A percentile compares a stretch with the other conserved stretches of the same genome.
Evolutionary conservation across 2,888 invertebrate genomes (phyloP).

Genomic region (Zygogramma bicolorata): DNA sequence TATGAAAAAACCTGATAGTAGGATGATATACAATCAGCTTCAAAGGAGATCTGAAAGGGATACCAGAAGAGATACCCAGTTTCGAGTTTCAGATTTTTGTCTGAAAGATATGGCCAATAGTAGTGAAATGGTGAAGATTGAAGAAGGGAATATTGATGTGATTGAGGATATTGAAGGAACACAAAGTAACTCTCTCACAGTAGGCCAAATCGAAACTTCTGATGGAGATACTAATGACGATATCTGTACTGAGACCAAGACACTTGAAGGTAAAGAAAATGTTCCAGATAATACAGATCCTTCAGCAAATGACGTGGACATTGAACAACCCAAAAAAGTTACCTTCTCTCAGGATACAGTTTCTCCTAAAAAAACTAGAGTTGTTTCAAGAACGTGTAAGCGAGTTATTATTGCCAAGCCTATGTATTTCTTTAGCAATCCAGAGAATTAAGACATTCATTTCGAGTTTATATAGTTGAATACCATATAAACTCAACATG

Average conservation of each 20-base stretch:
- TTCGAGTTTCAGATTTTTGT: neutral
- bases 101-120: neutral
- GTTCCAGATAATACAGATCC: neutral
- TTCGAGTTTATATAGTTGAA: neutral
- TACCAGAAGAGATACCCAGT: neutral
- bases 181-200: neutral
- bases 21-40: neutral
- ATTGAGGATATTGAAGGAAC: neutral
- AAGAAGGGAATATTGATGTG: neutral
- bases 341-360: constrained; percentile 1
- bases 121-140: neutral
- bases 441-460: neutral
- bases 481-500: neutral
- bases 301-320: neutral
- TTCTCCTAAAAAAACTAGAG: neutral
- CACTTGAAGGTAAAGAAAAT: neutral
- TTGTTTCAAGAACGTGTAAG: neutral
- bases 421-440: neutral
- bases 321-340: neutral
- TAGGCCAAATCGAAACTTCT: too few species aligned
- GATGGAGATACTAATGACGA: neutral
- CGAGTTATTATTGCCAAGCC: constrained; percentile 1
- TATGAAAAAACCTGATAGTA: neutral
- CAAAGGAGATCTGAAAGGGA: neutral
- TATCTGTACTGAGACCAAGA: neutral